A percentile compares a stretch with the other conserved stretches of the same genome.
Evolutionary conservation across 2,797 vertebrate species (phyloP).

Genomic region (Stomatorhinus walkeri): DNA sequence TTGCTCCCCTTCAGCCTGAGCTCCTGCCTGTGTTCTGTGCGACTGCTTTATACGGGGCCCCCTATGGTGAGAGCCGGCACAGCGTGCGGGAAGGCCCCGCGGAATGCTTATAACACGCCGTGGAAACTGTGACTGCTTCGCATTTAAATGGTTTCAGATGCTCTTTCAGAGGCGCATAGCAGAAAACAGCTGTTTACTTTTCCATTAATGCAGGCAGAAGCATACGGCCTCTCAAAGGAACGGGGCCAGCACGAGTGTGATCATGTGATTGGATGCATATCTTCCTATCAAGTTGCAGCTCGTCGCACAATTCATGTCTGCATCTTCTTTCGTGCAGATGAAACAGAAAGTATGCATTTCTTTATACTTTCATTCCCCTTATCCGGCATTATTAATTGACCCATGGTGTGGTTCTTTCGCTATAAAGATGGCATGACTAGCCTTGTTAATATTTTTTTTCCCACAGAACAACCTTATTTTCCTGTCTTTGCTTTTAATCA

Average conservation of each 20-base stretch:
- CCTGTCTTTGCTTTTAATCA: constrained; percentile 8
- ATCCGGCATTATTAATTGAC: neutral
- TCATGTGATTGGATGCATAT: neutral
- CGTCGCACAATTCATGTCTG: neutral
- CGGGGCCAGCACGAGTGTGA: constrained; percentile 14
- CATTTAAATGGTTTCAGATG: constrained; percentile 70
- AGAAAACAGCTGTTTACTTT: constrained; percentile 59
- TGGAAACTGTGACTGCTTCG: constrained; percentile 68
- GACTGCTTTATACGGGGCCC: constrained; percentile 52
- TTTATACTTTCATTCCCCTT: neutral
- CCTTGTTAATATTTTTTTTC: neutral
- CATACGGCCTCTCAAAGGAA: constrained; percentile 43
- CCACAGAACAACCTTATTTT: neutral
- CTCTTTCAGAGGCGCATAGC: constrained; percentile 49
- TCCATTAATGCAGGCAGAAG: constrained; percentile 52
- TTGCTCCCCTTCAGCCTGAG: constrained; percentile 33
- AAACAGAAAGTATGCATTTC: neutral
- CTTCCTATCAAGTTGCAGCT: neutral
- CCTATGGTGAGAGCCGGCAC: constrained; percentile 50
- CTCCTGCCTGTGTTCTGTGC: constrained; percentile 53
- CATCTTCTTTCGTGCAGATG: neutral
- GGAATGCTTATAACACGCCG: constrained; percentile 59
- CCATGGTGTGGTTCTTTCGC: neutral
- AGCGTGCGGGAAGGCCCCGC: constrained; percentile 50
- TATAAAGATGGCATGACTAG: neutral